A percentile compares a stretch with the other conserved stretches of the same genome.
Conservation (phyloP, 2,888 invertebrate species). For the Steinernema scapterisci region DNA sequence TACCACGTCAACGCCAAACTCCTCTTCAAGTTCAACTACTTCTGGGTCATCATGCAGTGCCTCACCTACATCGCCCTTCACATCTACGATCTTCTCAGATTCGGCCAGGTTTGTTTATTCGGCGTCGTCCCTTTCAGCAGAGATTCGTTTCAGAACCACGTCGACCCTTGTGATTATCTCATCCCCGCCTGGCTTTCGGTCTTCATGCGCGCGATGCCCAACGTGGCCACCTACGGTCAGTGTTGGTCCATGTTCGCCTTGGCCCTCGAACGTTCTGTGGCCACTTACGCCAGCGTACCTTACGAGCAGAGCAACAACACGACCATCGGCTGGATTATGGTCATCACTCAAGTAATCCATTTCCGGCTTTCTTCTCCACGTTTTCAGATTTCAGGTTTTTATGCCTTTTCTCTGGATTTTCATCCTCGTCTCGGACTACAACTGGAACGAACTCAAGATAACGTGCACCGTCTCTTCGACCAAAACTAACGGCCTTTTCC, state of each 20-base stretch:
- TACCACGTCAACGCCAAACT: conserved; percentile 24
- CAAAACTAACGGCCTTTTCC: conserved; percentile 9
- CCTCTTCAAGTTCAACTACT: conserved; percentile 24
- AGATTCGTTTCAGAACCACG: background rate
- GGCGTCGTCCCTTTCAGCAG: too few species aligned
- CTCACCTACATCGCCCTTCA: conserved; percentile 13
- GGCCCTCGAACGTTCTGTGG: conserved; percentile 2
- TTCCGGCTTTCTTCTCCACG: background rate
- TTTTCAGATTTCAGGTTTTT: background rate
- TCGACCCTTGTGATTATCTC: conserved; percentile 4
- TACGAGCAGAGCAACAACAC: conserved; percentile 19
- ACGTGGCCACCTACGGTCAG: conserved; percentile 19
- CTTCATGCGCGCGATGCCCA: conserved; percentile 3
- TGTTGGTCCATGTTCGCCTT: conserved; percentile 24
- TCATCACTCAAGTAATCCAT: background rate
- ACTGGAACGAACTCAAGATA: conserved; percentile 24
- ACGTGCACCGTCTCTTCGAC: conserved; percentile 14
- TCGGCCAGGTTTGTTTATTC: background rate
- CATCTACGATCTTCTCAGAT: conserved; percentile 12
- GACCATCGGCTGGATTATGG: conserved; percentile 9
- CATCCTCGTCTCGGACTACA: background rate
- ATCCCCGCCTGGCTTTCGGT: conserved; percentile 23
- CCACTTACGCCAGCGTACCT: conserved; percentile 22
- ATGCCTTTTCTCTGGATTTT: conserved; percentile 16
- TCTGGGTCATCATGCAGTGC: conserved; percentile 25